Evolutionary conservation across 2,888 invertebrate species (phyloP), one percentile per base, ranked within the genome.

Genomic region (Lycia hirtaria): DNA sequence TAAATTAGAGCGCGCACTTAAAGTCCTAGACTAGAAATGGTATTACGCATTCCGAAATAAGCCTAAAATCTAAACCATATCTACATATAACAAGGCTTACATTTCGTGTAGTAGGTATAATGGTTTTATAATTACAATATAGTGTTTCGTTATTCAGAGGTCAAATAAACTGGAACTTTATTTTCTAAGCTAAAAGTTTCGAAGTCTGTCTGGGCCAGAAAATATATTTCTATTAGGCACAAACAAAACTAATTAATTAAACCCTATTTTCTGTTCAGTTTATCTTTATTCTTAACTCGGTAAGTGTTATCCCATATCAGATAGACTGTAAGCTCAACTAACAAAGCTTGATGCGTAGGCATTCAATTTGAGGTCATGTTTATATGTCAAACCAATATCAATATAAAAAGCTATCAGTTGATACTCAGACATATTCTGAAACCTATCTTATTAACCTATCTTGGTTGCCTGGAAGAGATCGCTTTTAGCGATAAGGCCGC

Each of bases 201-300:
- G n/a, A n/a, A n/a, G 30, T 45, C 44, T 50, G 56, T 47, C 54
- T 54, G 47, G 33, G 33, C 7, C 47, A 20, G 53, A 47, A 45
- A 56, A 49, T 50, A 30, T 15, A 56, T 44, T 50, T 45, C 37
- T 30, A 50, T 33, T 24, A 50, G 24, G 37, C 30, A 30, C 45
- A 33, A 33, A 43, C 58, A 38, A 56, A 43, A 53, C 45, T 47
- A 56, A 54, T 59, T 56, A 49, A 56, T 56, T 40, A 59, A 56
- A 50, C 20, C 30, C 37, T 24, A 33, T 32, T 53, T 49, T 33
- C 20, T 14, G 38, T 48, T 40, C 17, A 37, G 56, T 59, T 58
- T 53, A 53, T 56, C 47, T 53, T 50, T 26, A 38, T 38, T 15
- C 30, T 49, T 45, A 43, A 49, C 35, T 49, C 44, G 4, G 41